phyloP scores from a whole-genome alignment of 1,140 invertebrate species.

The Brachionus calyciflorus region DNA sequence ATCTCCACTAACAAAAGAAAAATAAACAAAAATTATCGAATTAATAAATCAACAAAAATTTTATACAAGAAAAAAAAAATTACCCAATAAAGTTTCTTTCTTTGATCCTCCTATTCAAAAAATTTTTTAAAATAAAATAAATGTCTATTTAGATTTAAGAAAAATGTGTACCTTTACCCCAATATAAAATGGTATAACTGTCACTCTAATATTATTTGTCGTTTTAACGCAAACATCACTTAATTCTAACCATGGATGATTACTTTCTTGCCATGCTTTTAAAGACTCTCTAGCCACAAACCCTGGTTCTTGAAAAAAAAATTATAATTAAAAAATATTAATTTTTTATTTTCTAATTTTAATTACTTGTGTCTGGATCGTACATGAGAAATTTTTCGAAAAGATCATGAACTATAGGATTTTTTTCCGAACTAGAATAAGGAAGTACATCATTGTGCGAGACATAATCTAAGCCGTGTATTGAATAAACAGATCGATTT shows the following conservation, averaged over 20 bases:
- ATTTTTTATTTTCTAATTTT: slow-evolving; percentile 46
- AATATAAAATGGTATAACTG: slow-evolving; percentile 97
- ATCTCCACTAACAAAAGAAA: slow-evolving; percentile 64
- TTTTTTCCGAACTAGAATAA: slow-evolving; percentile 69
- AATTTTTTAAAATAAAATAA: neutral
- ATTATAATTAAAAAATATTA: slow-evolving; percentile 45
- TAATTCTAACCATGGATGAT: slow-evolving; percentile 91
- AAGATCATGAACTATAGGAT: slow-evolving; percentile 84
- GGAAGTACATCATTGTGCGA: slow-evolving; percentile 79
- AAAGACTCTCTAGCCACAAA: slow-evolving; percentile 84
- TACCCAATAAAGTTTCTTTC: slow-evolving; percentile 55
- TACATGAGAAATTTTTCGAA: slow-evolving; percentile 90
- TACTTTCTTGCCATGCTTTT: slow-evolving; percentile 90
- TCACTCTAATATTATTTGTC: slow-evolving; percentile 88
- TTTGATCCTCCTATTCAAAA: slow-evolving; percentile 53
- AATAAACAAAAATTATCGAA: neutral
- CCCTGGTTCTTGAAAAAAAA: neutral
- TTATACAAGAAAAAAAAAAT: slow-evolving; percentile 47
- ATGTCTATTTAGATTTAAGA: neutral
- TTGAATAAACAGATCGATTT: slow-evolving; percentile 80
- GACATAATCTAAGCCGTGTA: slow-evolving; percentile 89
- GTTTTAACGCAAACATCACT: slow-evolving; percentile 97
- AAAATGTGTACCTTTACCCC: slow-evolving; percentile 69
- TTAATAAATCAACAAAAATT: no score
- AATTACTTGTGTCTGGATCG: slow-evolving; percentile 71